These are phyloP conservation scores for Cromileptes altivelis DNA, from an alignment of 2,113 vertebrate species.

Conservation along the genomic window DNA sequence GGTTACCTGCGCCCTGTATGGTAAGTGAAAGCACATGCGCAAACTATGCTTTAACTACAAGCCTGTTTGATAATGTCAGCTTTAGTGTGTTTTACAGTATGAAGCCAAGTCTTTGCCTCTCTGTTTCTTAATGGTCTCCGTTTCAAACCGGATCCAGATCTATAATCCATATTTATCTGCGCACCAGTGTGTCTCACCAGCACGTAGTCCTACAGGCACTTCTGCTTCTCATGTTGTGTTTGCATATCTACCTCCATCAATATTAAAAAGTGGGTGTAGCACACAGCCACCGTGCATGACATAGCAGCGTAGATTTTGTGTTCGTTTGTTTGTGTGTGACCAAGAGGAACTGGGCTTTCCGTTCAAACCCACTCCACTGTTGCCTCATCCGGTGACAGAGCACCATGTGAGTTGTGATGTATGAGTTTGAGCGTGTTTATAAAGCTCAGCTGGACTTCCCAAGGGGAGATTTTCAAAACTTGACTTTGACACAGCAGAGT, in stretches of 20 bases:
- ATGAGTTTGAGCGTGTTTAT: background rate
- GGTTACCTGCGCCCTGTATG: background rate
- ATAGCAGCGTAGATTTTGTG: background rate
- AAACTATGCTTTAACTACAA: background rate
- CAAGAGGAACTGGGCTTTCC: slow-evolving; percentile 24
- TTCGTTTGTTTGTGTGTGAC: background rate
- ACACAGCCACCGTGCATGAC: background rate
- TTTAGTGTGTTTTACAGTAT: too few species aligned
- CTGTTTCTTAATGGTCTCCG: background rate
- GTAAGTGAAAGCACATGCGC: background rate
- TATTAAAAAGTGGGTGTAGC: background rate
- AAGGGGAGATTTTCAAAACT: background rate
- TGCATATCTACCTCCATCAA: background rate
- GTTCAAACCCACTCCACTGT: slow-evolving; percentile 8
- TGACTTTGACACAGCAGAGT: background rate
- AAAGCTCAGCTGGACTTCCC: slow-evolving; percentile 24
- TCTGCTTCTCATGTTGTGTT: background rate
- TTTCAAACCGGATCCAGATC: background rate
- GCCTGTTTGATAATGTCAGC: too few species aligned
- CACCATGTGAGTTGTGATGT: slow-evolving; percentile 63
- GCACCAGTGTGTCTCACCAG: background rate
- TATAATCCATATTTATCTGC: background rate
- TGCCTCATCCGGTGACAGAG: slow-evolving; percentile 66
- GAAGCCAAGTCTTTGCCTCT: background rate
- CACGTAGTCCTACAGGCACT: background rate